Evolutionary conservation across 1,140 invertebrate genomes (phyloP), one percentile per base, ranked within the genome.

Genomic region (Berghia stephanieae): DNA sequence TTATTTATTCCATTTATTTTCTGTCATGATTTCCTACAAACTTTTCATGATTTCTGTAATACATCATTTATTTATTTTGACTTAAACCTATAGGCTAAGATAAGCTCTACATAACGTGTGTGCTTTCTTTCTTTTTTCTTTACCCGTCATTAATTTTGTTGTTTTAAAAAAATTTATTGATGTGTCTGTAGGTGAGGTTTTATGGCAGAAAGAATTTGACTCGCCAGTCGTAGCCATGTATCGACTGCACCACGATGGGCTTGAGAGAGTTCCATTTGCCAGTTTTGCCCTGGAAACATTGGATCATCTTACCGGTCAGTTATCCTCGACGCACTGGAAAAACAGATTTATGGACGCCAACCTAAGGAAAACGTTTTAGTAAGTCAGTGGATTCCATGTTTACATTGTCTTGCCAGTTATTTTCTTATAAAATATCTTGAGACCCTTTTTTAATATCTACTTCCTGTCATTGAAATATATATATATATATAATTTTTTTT

Each of bases 211-310:
- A 24, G 93, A 98, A 87, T 93, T 96, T 66, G 93, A 93, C 67
- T 96, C 96, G 78, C 96, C 97, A 2, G 93, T 99, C 2, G 94
- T 99, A 66, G 96, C 95, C 0, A 93, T 96, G 75, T 99, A 98
- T 88, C 90, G 94, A 1, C 89, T 97, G 71, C 93, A 94, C 78
- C 92, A 93, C 8, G 91, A 91, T 75, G 94, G 94, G 2, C 91
- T 98, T 42, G 91, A 96, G 44, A 93, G 94, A 55, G 92, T 98
- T 49, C 96, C 96, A 2, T 98, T 98, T 85, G 96, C 94, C 10
- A 95, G 94, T 66, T 93, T 99, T 43, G 95, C 95, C 38, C 83
- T 95, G 80, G 94, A 95, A 82, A 96, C 95, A 0, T 90, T 97
- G 43, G 91, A 93, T 75, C 92, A 94, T 80, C 92, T 96, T n/a